These are phyloP conservation scores for Callyntrura sp. DNA, from an alignment of 2,888 invertebrate species.

Conservation along the genomic window DNA sequence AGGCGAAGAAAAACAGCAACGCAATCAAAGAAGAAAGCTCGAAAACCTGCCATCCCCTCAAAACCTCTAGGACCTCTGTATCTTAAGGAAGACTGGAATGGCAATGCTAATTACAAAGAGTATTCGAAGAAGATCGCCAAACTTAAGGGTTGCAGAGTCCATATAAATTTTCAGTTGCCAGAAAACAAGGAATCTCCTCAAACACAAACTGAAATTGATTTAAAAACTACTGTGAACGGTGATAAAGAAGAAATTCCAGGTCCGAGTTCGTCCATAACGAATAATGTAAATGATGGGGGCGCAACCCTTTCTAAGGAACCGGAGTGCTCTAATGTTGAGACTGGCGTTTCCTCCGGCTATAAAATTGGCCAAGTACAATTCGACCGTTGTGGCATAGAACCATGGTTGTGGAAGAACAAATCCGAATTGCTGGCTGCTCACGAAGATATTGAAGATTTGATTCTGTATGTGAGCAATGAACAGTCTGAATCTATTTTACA, in stretches of 20 bases:
- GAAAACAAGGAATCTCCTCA: not conserved
- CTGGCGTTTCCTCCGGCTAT: not conserved
- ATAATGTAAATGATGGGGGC: not conserved
- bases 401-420: slow-evolving; percentile 54
- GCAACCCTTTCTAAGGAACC: too few species aligned
- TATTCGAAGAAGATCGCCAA: slow-evolving; percentile 43
- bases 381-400: slow-evolving; percentile 46
- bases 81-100: slow-evolving; percentile 64
- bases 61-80: slow-evolving; percentile 70
- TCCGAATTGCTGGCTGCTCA: slow-evolving; percentile 44
- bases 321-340: not conserved
- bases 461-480: slow-evolving; percentile 12
- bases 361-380: slow-evolving; percentile 49
- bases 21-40: slow-evolving; percentile 53
- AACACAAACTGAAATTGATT: not conserved
- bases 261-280: not conserved
- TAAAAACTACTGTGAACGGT: not conserved
- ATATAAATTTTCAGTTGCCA: slow-evolving; percentile 26
- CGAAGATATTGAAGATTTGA: slow-evolving; percentile 40
- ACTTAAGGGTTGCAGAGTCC: not conserved
- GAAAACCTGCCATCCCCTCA: not conserved
- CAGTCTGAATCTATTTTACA: slow-evolving; percentile 55
- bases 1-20: slow-evolving; percentile 25
- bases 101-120: slow-evolving; percentile 60
- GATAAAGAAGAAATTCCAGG: not conserved